These are phyloP conservation scores for Ecdyonurus torrentis DNA, from an alignment of 2,888 invertebrate genomes.

Conservation along the genomic window DNA sequence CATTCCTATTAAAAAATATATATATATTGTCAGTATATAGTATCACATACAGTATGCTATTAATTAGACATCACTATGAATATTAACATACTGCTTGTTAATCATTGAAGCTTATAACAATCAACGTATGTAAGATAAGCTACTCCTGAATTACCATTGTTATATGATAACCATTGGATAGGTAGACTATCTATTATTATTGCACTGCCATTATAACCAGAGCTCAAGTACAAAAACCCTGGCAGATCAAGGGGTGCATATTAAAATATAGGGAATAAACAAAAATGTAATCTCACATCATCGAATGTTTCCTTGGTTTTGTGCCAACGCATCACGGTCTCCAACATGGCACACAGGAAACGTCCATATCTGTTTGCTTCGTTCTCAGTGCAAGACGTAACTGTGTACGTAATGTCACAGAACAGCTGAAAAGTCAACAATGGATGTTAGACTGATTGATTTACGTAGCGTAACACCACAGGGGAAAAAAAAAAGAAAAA, in stretches of 20 bases:
- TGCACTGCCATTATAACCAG: not conserved
- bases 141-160: not conserved
- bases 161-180: not conserved
- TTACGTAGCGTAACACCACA: no score
- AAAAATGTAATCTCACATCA: conserved; percentile 29
- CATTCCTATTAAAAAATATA: conserved; percentile 55
- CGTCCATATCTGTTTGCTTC: conserved; percentile 93
- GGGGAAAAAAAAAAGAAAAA: no score
- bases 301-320: conserved; percentile 77
- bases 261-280: not conserved
- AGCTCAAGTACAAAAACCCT: not conserved
- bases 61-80: no score
- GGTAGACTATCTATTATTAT: no score
- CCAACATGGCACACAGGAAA: conserved; percentile 81
- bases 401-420: conserved; percentile 93
- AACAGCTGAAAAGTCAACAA: no score
- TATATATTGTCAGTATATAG: no score
- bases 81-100: no score
- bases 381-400: conserved; percentile 95
- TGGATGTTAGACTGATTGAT: no score
- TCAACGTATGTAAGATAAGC: no score
- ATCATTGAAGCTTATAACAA: no score
- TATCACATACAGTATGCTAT: no score
- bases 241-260: not conserved
- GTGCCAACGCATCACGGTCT: conserved; percentile 96